Conservation (phyloP, 2,113 vertebrate genomes). For the Atrichornis clamosus region DNA sequence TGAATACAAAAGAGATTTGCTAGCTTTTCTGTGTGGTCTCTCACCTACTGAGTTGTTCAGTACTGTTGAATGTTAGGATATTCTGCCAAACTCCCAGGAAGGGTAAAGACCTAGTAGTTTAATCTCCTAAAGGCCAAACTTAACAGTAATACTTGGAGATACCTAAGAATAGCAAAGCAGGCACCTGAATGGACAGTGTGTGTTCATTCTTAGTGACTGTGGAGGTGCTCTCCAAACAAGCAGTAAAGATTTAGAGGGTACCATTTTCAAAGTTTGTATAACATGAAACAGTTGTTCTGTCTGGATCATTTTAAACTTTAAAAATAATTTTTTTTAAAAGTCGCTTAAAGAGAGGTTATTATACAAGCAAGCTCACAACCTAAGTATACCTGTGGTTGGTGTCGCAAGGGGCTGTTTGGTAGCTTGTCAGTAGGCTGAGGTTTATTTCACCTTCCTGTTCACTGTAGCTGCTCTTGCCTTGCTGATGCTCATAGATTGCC, state of each 20-base stretch:
- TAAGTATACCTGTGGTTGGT: neutral
- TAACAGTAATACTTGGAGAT: neutral
- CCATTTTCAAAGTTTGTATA: neutral
- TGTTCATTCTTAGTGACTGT: neutral
- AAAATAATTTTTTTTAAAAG: neutral
- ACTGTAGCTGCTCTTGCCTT: neutral
- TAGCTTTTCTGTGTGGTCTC: neutral
- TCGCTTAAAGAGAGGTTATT: neutral
- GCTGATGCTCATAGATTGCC: accelerated
- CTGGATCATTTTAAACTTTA: neutral
- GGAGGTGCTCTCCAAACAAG: neutral
- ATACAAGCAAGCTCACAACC: neutral
- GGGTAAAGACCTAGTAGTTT: neutral
- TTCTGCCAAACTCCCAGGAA: neutral
- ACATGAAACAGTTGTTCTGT: neutral
- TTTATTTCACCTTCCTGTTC: neutral
- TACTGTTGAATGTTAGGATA: neutral
- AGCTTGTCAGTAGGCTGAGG: neutral
- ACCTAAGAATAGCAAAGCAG: neutral
- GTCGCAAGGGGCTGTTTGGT: neutral
- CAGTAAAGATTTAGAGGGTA: neutral
- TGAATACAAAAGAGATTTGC: neutral
- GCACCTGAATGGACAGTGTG: neutral
- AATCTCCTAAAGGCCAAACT: neutral
- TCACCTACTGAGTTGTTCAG: neutral